Evolutionary conservation across 1,140 invertebrate genomes (phyloP), one percentile per base, ranked within the genome.

Genomic region (Gonioctena quinquepunctata): DNA sequence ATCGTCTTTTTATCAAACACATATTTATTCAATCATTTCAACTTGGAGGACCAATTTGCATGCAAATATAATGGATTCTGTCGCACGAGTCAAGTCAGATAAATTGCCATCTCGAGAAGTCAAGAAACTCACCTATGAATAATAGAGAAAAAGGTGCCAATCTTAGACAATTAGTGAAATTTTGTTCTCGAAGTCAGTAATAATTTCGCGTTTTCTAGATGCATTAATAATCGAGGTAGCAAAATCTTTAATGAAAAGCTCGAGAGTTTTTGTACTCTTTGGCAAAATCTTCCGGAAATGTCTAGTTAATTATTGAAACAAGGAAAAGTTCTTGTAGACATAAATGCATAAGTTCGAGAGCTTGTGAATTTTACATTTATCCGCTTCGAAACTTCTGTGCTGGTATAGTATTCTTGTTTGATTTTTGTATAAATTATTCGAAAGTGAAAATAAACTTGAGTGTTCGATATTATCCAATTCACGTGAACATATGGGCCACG

Each of bases 281-380:
- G 54, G 54, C 21, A 57, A 57, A 42, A 57, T 57, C 54, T 57
- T 57, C 21, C 18, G 54, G 54, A 57, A 57, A 57, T 57, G 25
- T 57, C 54, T 57, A 25, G 19, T 57, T 57, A 57, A 57, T 57
- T 57, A 57, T 57, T 57, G 13, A 57, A 57, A 21, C 54, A 25
- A 21, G 54, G 54, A 57, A 25, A 57, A 57, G 21, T 57, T 57
- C 22, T 57, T 57, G 8, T 25, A 57, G 54, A 57, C 54, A 57
- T 57, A 57, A 57, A 57, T 57, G 54, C 16, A 57, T 13, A 57
- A 57, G 54, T 57, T 57, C 21, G 54, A 57, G 21, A 57, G n/a
- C 54, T 57, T 1, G 21, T 57, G 22, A 57, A 57, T 57, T 23
- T 57, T 57, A 22, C 25, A 57, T 57, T 57, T 21, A 57, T 57